These are phyloP conservation scores for Dallia pectoralis DNA, from an alignment of 2,797 vertebrate genomes.

Conservation along the genomic window DNA sequence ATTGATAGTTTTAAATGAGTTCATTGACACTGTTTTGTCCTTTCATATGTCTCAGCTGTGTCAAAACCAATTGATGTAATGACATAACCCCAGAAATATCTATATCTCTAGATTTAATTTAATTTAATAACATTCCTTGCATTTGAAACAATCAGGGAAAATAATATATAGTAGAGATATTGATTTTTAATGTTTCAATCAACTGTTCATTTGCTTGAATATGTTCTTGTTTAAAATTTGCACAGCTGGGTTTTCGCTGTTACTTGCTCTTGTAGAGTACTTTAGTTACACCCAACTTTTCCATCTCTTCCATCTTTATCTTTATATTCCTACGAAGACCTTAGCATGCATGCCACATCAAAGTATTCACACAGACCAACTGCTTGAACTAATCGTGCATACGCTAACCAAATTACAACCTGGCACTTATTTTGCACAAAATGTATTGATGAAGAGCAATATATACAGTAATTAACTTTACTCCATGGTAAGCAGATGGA, in stretches of 20 bases:
- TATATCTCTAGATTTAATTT: conserved; percentile 49
- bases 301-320: background rate
- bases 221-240: conserved; percentile 61
- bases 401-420: conserved; percentile 22
- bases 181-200: conserved; percentile 58
- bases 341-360: conserved; percentile 14
- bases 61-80: conserved; percentile 45
- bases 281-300: conserved; percentile 23
- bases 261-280: conserved; percentile 59
- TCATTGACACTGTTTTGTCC: conserved; percentile 47
- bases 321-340: conserved; percentile 20
- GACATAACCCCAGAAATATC: conserved; percentile 54
- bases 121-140: conserved; percentile 71
- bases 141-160: conserved; percentile 75
- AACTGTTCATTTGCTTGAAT: conserved; percentile 55
- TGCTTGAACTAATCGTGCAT: background rate
- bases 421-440: conserved; percentile 56
- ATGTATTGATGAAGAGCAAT: conserved; percentile 36
- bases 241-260: conserved; percentile 74
- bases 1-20: conserved; percentile 40
- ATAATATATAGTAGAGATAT: conserved; percentile 63
- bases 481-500: conserved; percentile 38
- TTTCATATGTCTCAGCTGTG: conserved; percentile 58
- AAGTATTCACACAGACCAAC: background rate
- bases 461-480: conserved; percentile 2